phyloP scores from a whole-genome alignment of 2,797 vertebrate genomes.

The Telmatherina bonti region DNA sequence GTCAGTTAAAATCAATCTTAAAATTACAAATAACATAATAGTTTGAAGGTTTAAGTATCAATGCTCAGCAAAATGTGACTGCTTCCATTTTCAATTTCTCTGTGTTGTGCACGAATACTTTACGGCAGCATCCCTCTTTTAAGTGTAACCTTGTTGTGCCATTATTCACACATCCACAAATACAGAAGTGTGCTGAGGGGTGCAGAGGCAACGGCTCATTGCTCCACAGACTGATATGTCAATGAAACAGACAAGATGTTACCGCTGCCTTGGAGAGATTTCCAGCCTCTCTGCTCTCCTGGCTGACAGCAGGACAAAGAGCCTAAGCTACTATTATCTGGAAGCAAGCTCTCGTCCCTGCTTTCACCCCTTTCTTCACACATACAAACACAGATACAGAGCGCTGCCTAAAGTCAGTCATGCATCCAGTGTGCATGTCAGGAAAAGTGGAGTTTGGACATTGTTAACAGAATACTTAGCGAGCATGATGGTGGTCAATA shows the following conservation, averaged over 20 bases:
- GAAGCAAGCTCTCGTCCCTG: slow-evolving; percentile 65
- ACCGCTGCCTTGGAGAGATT: slow-evolving; percentile 68
- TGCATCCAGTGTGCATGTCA: slow-evolving; percentile 41
- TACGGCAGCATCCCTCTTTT: not conserved
- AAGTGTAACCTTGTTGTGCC: slow-evolving; percentile 21
- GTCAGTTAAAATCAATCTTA: rapidly evolving
- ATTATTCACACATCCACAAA: slow-evolving; percentile 35
- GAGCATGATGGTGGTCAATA: not conserved
- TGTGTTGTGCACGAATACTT: not conserved
- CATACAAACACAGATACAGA: slow-evolving; percentile 64
- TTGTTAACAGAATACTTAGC: slow-evolving; percentile 21
- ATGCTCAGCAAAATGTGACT: not conserved
- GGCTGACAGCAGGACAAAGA: slow-evolving; percentile 84
- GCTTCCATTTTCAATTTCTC: not conserved
- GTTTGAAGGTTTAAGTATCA: not conserved
- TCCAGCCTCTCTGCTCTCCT: slow-evolving; percentile 73
- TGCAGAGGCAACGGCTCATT: slow-evolving; percentile 75
- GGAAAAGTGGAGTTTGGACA: slow-evolving; percentile 11
- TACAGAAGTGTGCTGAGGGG: slow-evolving; percentile 51
- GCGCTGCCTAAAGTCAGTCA: slow-evolving; percentile 60
- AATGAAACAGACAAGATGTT: slow-evolving; percentile 81
- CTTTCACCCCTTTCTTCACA: slow-evolving; percentile 66
- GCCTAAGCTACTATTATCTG: slow-evolving; percentile 74
- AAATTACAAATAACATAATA: not conserved
- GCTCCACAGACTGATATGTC: slow-evolving; percentile 78